These are phyloP conservation scores for Limnothrissa miodon DNA, from an alignment of 2,113 vertebrate species.

Conservation along the genomic window DNA sequence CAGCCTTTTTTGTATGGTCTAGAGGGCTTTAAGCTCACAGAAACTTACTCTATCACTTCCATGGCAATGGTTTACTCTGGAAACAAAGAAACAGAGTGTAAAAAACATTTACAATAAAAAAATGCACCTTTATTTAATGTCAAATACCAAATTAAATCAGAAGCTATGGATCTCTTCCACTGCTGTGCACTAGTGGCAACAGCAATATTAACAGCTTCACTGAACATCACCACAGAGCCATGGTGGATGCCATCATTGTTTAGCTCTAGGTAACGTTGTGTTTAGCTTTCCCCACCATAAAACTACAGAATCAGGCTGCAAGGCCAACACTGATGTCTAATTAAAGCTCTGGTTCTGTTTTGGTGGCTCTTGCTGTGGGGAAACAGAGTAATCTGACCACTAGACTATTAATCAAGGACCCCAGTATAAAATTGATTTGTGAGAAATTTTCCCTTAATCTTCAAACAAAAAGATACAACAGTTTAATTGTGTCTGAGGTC, in stretches of 20 bases:
- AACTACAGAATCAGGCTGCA: slow-evolving; percentile 25
- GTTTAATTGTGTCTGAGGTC: background rate
- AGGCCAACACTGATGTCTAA: background rate
- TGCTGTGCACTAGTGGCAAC: background rate
- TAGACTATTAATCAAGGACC: too few relatives aligned
- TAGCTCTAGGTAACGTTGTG: slow-evolving; percentile 35
- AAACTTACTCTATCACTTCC: slow-evolving; percentile 60
- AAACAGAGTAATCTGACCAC: background rate
- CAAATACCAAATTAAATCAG: background rate
- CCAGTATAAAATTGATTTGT: too few relatives aligned
- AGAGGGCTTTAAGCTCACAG: background rate
- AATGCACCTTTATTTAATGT: background rate
- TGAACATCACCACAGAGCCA: background rate
- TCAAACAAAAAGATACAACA: background rate
- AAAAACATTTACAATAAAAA: background rate
- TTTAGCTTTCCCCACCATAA: slow-evolving; percentile 57
- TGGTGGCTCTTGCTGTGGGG: background rate
- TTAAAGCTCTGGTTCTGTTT: background rate
- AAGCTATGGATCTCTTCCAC: background rate
- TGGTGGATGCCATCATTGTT: background rate
- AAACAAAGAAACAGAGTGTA: slow-evolving; percentile 24
- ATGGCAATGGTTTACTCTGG: slow-evolving; percentile 50
- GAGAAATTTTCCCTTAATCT: too few relatives aligned
- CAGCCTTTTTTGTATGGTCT: too few relatives aligned
- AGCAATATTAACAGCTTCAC: background rate